Conservation (phyloP, 2,113 vertebrate species). For the Oreochromis tanganicae region DNA sequence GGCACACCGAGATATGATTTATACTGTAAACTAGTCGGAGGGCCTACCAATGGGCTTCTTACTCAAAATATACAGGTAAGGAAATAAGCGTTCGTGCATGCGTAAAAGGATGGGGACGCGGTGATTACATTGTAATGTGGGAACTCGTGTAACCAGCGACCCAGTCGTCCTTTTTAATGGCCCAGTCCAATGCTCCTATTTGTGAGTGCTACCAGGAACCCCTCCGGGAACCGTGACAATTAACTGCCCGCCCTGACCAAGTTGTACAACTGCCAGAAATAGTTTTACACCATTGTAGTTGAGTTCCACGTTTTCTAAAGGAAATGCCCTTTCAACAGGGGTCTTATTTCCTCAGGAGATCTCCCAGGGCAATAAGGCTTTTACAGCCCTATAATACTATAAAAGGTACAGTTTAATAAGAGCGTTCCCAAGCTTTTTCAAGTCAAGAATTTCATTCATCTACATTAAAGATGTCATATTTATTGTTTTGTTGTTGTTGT, state of each 20-base stretch:
- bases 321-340: constrained; percentile 18
- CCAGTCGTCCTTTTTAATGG: background rate
- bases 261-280: constrained; percentile 29
- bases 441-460: background rate
- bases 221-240: background rate
- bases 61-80: constrained; percentile 84
- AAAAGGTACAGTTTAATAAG: background rate
- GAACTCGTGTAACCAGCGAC: background rate
- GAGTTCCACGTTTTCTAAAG: constrained; percentile 13
- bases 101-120: background rate
- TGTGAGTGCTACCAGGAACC: background rate
- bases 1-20: constrained; percentile 73
- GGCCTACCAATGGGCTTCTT: constrained; percentile 67
- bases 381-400: background rate
- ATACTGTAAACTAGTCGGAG: constrained; percentile 89
- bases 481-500: background rate
- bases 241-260: background rate
- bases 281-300: constrained; percentile 16
- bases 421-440: background rate
- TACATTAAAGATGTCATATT: background rate
- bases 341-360: background rate
- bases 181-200: background rate
- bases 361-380: background rate
- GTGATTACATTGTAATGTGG: background rate
- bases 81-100: background rate